Evolutionary conservation across 1,140 invertebrate genomes (phyloP), one percentile per base, ranked within the genome.

Genomic region (Aculops lycopersici): DNA sequence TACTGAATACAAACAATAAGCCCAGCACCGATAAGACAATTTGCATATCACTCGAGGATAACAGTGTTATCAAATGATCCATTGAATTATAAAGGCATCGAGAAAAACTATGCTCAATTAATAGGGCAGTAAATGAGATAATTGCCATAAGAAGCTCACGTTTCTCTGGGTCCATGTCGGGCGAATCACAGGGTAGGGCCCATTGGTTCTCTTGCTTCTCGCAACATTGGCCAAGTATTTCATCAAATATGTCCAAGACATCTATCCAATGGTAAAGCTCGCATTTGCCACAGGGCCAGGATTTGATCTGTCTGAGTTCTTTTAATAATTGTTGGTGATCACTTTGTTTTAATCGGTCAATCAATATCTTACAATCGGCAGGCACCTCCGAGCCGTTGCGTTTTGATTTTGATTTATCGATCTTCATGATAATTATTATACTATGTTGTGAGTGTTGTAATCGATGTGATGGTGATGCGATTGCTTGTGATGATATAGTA

Each of bases 91-190:
- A 84, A 44, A 81, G 58, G 58, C 83, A 75, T 41, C 78, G 63
- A 12, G 76, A 80, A 54, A 81, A 83, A 46, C 75, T 80, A 57
- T 83, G 77, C 56, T 83, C 78, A 50, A 84, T 80, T 21, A 84
- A 59, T 39, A 80, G 55, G 14, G 76, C 74, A 42, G 78, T 79
- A 52, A 83, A 81, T 46, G 73, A 70, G 13, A 81, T 60, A 39
- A 78, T 70, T 58, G 69, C 68, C 43, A 79, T 61, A 46, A 81
- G 57, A 42, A 80, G 54, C 43, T 70, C 67, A 57, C 75, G 72
- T 47, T 71, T 64, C 70, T 76, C 39, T 17, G 12, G 15, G 38
- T 57, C 56, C 52, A 69, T 66, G 49, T 67, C 65, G 41, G 64
- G 64, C 39, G 65, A 53, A 63, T 81, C 76, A 58, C 74, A 78